Base-by-base conservation (phyloP, 2,113 vertebrate species). In the Noturus placidus region DNA sequence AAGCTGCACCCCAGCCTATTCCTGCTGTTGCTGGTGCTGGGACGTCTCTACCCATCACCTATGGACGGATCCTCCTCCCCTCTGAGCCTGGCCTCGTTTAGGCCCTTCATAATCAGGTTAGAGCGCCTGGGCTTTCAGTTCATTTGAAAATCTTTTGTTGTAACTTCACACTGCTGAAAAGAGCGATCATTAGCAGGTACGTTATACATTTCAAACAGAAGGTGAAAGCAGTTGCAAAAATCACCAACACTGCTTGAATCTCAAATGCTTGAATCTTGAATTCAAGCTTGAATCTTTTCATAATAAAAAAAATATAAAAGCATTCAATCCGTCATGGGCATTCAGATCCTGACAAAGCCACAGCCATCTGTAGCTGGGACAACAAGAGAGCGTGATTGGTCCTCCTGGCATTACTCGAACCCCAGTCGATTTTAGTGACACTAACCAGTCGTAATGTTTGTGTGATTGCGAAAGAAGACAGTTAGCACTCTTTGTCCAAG, bases 1-100 rank as follows among this genome's bases (percentile, higher is more conserved):
- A 97, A 95, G 91, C 96, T 96, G 56, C 97, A 98, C 84, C 96
- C 98, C 82, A 97, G 96, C 91, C 93, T 99, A 87, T 99, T 98
- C 88, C 93, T 99, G 89, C 91, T 99, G 82, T 96, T 99, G 88
- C 93, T 99, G 93, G 96, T 99, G 61, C 92, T 98, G 92, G 97
- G 97, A 77, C 96, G 96, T 54, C 95, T 99, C 72, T 99, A 98
- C 94, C 98, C 97, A 0, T 99, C 98, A 78, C 97, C 98, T 1
- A 98, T 99, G 98, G 98, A 99, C 4, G 97, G 97, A 65, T 95
- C 96, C 0, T 94, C 91, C 4, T 97, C 97, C 17, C 93, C 96
- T 0, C 95, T 99, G 93, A 96, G 97, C 87, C 95, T 97, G 84
- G 96, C 96, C 8, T 95, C 97, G 0, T 99, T 99, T 90, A 91